A percentile compares a stretch with the other conserved stretches of the same genome.
phyloP scores from a whole-genome alignment of 2,113 vertebrate genomes.

The Varanus salvator region DNA sequence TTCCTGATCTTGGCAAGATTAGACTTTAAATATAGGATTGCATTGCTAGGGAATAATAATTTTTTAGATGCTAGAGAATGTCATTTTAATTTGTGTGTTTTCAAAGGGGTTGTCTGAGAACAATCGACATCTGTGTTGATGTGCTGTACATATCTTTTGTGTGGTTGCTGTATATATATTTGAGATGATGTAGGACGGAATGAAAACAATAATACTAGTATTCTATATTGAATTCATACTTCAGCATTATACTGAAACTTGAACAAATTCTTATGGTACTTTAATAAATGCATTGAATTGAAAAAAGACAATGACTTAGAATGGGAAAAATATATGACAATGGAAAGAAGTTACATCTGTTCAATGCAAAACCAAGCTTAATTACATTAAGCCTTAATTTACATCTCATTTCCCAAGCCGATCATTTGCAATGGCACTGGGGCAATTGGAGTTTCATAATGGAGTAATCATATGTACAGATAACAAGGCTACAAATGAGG shows the following conservation, averaged over 20 bases:
- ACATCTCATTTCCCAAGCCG: slow-evolving; percentile 48
- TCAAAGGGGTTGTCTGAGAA: neutral
- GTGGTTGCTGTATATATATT: neutral
- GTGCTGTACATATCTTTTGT: neutral
- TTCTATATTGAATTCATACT: neutral
- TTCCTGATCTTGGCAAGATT: no score
- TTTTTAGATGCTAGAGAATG: neutral
- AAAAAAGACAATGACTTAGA: neutral
- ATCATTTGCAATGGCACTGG: slow-evolving; percentile 43
- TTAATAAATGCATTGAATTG: slow-evolving; percentile 2
- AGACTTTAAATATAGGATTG: no score
- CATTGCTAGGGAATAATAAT: neutral
- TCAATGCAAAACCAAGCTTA: slow-evolving; percentile 43
- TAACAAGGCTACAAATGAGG: slow-evolving; percentile 35
- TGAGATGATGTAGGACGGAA: neutral
- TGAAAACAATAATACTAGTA: neutral
- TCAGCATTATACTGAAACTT: neutral
- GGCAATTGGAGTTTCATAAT: slow-evolving; percentile 52
- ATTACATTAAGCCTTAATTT: slow-evolving; percentile 66
- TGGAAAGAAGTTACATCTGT: slow-evolving; percentile 46
- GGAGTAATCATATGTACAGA: slow-evolving; percentile 41
- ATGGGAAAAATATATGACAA: slow-evolving; percentile 27
- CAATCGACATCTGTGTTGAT: neutral
- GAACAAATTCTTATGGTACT: neutral
- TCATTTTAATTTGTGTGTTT: neutral